Conservation (phyloP, 2,888 invertebrate species). For the Napeogenes inachia region DNA sequence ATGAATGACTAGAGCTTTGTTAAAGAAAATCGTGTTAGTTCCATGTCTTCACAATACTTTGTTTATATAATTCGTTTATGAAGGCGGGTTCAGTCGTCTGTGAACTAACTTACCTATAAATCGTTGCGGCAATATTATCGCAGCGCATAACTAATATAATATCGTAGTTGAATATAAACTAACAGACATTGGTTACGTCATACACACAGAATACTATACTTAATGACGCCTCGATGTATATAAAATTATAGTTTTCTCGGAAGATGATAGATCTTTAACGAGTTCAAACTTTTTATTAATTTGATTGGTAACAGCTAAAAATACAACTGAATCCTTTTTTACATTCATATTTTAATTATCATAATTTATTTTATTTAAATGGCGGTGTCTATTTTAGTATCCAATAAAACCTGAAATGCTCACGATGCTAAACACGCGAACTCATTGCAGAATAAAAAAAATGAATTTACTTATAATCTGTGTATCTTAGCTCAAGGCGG, state of each 20-base stretch:
- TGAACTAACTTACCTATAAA: slow-evolving; percentile 53
- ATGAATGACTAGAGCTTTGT: no score
- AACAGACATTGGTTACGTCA: slow-evolving; percentile 22
- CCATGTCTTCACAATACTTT: no score
- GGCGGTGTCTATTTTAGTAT: slow-evolving; percentile 1
- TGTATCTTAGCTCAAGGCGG: slow-evolving; percentile 32
- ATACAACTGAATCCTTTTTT: neutral
- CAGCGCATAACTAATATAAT: slow-evolving; percentile 38
- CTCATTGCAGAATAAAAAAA: slow-evolving; percentile 26
- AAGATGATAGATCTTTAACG: slow-evolving; percentile 16
- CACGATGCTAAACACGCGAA: slow-evolving; percentile 18
- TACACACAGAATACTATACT: slow-evolving; percentile 21
- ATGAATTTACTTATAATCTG: slow-evolving; percentile 22
- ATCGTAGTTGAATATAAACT: slow-evolving; percentile 25
- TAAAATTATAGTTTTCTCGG: slow-evolving; percentile 21
- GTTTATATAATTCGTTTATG: no score
- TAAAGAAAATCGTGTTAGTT: no score
- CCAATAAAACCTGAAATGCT: slow-evolving; percentile 8
- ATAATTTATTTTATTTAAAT: no score
- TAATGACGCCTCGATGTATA: slow-evolving; percentile 16
- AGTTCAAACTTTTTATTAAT: neutral
- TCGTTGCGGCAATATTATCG: slow-evolving; percentile 48
- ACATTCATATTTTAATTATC: neutral
- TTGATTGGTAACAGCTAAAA: neutral
- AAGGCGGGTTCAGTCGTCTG: slow-evolving; percentile 31